These are phyloP conservation scores for Melanotaenia duboulayi DNA, from an alignment of 2,113 vertebrate genomes.

Conservation along the genomic window DNA sequence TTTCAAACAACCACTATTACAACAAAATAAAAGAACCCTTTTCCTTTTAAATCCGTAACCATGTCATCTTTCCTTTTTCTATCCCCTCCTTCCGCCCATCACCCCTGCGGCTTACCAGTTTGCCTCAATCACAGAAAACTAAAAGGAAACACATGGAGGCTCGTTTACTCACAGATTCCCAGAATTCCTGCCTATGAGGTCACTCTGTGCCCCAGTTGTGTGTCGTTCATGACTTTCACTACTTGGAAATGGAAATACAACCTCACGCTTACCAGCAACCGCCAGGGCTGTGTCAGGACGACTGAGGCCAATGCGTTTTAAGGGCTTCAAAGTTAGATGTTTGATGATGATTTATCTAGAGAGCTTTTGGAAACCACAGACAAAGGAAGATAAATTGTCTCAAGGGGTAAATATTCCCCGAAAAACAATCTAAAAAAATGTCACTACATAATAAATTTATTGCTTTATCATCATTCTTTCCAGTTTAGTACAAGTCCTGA, in stretches of 20 bases:
- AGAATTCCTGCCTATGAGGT: constrained; percentile 75
- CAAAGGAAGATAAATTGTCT: neutral
- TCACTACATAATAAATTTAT: too few relatives aligned
- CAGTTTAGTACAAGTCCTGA: neutral
- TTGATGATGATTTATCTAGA: constrained; percentile 12
- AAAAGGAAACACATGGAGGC: constrained; percentile 73
- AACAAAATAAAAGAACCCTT: neutral
- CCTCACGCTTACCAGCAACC: neutral
- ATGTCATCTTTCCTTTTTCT: neutral
- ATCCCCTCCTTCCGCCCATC: constrained; percentile 1
- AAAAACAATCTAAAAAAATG: too few relatives aligned
- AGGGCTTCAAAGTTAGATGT: neutral
- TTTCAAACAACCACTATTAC: too few relatives aligned
- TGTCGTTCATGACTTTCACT: constrained; percentile 36
- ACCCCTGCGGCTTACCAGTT: constrained; percentile 29
- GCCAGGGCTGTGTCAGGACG: neutral
- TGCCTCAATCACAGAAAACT: constrained; percentile 45
- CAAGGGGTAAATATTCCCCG: too few relatives aligned
- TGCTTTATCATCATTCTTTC: too few relatives aligned
- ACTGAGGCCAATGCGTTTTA: neutral
- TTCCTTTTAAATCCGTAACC: too few relatives aligned
- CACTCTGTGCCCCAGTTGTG: constrained; percentile 40
- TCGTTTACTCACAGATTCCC: constrained; percentile 67
- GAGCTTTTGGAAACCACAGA: constrained; percentile 4
- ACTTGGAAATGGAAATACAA: constrained; percentile 33